phyloP scores from a whole-genome alignment of 2,888 invertebrate genomes.

The Eurois occulta region DNA sequence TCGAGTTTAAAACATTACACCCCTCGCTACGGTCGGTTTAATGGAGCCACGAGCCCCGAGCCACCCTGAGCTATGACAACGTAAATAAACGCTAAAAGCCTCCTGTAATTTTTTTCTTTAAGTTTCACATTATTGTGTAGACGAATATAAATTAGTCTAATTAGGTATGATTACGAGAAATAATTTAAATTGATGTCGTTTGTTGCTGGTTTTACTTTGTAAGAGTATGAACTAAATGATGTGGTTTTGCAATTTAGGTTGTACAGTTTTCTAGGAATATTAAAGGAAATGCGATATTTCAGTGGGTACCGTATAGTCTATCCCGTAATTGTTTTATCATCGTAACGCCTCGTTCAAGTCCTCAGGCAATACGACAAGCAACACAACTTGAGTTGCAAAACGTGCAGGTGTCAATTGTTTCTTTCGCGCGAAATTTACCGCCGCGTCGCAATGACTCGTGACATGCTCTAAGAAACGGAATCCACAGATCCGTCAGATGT shows the following conservation, averaged over 20 bases:
- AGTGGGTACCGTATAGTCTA: neutral
- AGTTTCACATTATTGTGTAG: conserved; percentile 62
- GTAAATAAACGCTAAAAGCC: conserved; percentile 74
- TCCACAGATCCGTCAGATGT: too few relatives aligned
- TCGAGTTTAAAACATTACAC: conserved; percentile 73
- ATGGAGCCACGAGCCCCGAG: conserved; percentile 65
- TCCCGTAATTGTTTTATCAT: neutral
- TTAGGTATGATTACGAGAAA: conserved; percentile 47
- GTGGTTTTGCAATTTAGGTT: conserved; percentile 7
- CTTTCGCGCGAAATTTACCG: neutral
- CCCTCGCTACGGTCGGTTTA: conserved; percentile 69
- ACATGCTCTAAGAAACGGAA: too few relatives aligned
- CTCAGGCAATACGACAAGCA: neutral
- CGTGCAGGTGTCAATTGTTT: neutral
- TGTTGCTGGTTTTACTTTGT: conserved; percentile 15
- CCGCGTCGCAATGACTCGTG: neutral
- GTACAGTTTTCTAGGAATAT: neutral
- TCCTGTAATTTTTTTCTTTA: conserved; percentile 70
- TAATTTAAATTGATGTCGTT: conserved; percentile 27
- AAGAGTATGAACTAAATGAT: neutral
- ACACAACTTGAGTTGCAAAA: neutral
- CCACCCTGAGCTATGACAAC: conserved; percentile 67
- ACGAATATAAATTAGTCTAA: conserved; percentile 61
- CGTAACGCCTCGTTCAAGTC: neutral
- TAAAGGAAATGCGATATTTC: neutral